These are phyloP conservation scores for Sturnira hondurensis DNA, from an alignment of 2,113 vertebrate species.

Conservation along the genomic window DNA sequence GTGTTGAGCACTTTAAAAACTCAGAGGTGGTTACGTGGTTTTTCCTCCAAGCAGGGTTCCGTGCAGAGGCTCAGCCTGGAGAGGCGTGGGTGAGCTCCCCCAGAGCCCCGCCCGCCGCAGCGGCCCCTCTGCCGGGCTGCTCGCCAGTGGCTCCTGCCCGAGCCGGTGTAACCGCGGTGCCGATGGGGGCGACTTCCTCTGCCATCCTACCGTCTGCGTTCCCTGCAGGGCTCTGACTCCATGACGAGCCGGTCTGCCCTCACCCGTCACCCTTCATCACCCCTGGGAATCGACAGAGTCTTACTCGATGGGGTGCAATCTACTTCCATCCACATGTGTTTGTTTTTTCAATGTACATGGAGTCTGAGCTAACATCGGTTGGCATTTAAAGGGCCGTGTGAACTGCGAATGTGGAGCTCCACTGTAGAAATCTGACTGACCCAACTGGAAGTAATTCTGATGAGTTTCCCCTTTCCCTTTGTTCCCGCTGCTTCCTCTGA, in stretches of 20 bases:
- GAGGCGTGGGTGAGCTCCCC: no score
- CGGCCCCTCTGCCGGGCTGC: neutral
- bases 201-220: rapidly evolving
- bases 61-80: no score
- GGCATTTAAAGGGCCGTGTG: neutral
- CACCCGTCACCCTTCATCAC: rapidly evolving
- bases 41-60: neutral
- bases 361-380: neutral
- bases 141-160: neutral
- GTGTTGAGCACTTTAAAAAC: neutral
- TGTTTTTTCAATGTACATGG: neutral
- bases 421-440: conserved; percentile 53
- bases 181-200: rapidly evolving
- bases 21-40: neutral
- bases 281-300: neutral
- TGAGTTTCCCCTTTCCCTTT: conserved; percentile 79
- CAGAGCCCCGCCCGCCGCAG: no score
- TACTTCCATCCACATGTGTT: neutral
- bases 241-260: rapidly evolving
- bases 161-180: no score
- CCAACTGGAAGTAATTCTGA: conserved; percentile 73
- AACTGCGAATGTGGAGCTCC: conserved; percentile 46
- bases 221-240: rapidly evolving
- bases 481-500: conserved; percentile 84
- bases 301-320: neutral